phyloP scores from a whole-genome alignment of 37 sponge, comb jelly and placozoan genomes.

The Cladorhizidae sp. region DNA sequence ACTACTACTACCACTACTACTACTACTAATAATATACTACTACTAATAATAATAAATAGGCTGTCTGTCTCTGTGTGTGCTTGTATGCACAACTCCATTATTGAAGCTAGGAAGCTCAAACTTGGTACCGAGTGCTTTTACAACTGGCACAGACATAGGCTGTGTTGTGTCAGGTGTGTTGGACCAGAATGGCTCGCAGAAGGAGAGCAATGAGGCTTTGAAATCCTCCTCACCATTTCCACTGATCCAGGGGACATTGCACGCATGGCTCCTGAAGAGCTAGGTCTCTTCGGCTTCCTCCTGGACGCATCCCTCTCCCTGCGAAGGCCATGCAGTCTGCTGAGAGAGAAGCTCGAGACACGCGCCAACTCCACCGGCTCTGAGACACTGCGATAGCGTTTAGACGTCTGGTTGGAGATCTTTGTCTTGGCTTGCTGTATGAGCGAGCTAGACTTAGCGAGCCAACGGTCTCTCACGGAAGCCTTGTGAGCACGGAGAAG shows the following conservation, averaged over 20 bases:
- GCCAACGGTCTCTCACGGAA: constrained; percentile 24
- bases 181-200: no score
- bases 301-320: constrained; percentile 1
- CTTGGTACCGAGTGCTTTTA: no score
- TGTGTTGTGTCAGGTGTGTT: no score
- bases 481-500: constrained; percentile 34
- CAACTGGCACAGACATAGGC: no score
- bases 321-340: not conserved
- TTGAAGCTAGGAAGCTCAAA: no score
- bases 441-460: constrained; percentile 4
- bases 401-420: not conserved
- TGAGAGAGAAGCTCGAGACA: not conserved
- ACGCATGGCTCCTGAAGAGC: not conserved
- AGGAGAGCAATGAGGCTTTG: no score
- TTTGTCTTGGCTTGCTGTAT: constrained; percentile 33
- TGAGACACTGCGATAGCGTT: constrained; percentile 5
- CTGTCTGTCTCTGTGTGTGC: no score
- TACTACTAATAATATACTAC: no score
- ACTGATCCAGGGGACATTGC: not conserved
- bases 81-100: no score
- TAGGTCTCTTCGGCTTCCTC: constrained; percentile 1
- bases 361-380: constrained; percentile 15
- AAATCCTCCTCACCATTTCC: constrained; percentile 16
- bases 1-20: no score
- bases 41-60: no score